Evolutionary conservation across 92 coral and sea anemone genomes (phyloP), one percentile per base, ranked within the genome.

Genomic region (Muricea muricata): DNA sequence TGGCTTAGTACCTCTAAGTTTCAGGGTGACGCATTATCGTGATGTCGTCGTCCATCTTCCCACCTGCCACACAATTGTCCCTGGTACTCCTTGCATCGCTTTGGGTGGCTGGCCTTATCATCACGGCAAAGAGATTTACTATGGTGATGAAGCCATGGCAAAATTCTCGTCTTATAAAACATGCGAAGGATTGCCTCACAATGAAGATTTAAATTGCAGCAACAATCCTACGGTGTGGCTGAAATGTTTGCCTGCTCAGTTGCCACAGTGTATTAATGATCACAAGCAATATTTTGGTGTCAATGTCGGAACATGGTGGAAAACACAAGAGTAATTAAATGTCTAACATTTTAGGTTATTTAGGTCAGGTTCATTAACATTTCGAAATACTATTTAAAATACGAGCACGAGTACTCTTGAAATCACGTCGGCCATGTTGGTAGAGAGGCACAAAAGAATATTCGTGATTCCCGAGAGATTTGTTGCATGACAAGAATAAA

Each of bases 71-170:
- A 24, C 26, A 58, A 1, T 40, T 11, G 17, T 24, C 12, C 67
- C 67, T 2, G 83, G 83, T 17, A 33, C 32, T 13, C 26, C 60
- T 3, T 79, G 76, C 9, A 28, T 56, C n/a, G 58, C 76, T 12
- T 47, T 48, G 13, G 61, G 60, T n/a, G 65, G 54, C 20, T 61
- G 76, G 24, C 88, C 83, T 30, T 85, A 85, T 50, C 88, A 85
- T 34, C 88, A 85, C 83, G 88, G 88, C 29, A 85, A 66, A 21
- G 88, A 85, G 46, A 75, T 85, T 28, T 85, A 25, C 45, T 85
- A 85, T 23, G 46, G 52, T 20, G 31, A 25, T n/a, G 83, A 85
- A 42, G 30, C 12, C 41, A 85, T 85, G 88, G 42, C 84, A 11
- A 65, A 35, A 47, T n/a, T 29, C 21, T 85, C 88, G 23, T 31